These are phyloP conservation scores for Catocala sponsa DNA, from an alignment of 2,888 invertebrate genomes.

Conservation along the genomic window DNA sequence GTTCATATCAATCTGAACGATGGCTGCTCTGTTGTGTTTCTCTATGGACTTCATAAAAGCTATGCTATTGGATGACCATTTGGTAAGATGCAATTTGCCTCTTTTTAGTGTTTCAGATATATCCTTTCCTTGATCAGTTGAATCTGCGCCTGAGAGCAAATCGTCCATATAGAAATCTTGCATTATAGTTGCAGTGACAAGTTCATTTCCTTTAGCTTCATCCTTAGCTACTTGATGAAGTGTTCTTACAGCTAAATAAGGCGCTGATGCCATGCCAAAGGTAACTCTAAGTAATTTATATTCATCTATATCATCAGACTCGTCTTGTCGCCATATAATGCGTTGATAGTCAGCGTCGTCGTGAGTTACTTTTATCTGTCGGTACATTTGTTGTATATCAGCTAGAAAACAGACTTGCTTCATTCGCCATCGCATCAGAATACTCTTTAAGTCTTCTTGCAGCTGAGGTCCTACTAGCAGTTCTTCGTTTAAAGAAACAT, in stretches of 20 bases:
- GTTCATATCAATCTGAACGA: conserved; percentile 23
- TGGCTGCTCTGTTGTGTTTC: conserved; percentile 11
- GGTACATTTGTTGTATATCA: too few relatives aligned
- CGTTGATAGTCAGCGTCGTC: too few relatives aligned
- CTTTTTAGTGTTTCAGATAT: background rate
- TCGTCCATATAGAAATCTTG: conserved; percentile 9
- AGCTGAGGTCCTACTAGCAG: too few relatives aligned
- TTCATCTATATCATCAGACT: background rate
- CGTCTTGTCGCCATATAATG: too few relatives aligned
- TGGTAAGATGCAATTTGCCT: conserved; percentile 3
- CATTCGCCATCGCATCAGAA: too few relatives aligned
- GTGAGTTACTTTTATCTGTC: too few relatives aligned
- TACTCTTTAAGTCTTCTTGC: too few relatives aligned
- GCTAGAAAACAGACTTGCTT: too few relatives aligned
- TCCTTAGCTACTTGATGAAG: conserved; percentile 1
- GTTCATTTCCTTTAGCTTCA: background rate
- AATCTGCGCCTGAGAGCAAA: background rate
- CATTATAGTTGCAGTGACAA: background rate
- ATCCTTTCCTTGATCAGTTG: background rate
- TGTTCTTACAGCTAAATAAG: conserved; percentile 6
- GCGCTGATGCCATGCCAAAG: conserved; percentile 6
- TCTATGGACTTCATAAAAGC: conserved; percentile 11
- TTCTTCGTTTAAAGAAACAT: too few relatives aligned
- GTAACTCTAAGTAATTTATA: background rate
- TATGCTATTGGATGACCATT: conserved; percentile 15